Conservation (phyloP, 2,113 vertebrate species). For the chimpanzee (Pan troglodytes) region NHGRI_mPanTro3-v2.1_pri NC_072413.2:100665001-100665500, state of each 20-base stretch:
- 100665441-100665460: not conserved
- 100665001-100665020: not conserved
- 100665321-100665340: not conserved
- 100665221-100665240: not conserved
- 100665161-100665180: not conserved
- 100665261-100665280: not conserved
- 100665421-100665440: conserved; percentile 4
- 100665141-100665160: not conserved
- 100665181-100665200: not conserved
- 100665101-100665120: not conserved
- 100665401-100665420: not conserved
- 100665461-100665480: not conserved
- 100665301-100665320: not conserved
- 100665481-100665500: not conserved
- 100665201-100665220: not conserved
- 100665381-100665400: not conserved
- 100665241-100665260: not conserved
- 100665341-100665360: not conserved
- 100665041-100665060: not conserved
- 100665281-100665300: not conserved
- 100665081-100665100: not conserved
- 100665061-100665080: not conserved
- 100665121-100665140: not conserved
- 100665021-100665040: not conserved
- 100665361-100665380: not conserved